A percentile compares a stretch with the other conserved stretches of the same genome.
phyloP scores from a whole-genome alignment of 2,113 vertebrate genomes.

The Catharus bicknelli region DNA sequence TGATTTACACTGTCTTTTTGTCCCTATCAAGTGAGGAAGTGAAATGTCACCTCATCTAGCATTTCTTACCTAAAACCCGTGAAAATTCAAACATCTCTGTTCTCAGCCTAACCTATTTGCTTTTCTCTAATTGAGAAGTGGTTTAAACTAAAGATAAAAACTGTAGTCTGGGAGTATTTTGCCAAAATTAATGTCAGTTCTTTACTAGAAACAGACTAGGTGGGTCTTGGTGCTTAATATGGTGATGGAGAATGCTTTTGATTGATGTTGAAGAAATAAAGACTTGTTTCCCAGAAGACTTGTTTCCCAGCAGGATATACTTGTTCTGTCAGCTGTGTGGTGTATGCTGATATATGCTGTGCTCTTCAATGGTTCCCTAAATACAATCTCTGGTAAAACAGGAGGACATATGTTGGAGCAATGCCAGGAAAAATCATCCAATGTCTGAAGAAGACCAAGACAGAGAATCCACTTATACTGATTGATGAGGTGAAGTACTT shows the following conservation, averaged over 20 bases:
- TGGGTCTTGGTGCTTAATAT: background rate
- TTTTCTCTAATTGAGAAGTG: background rate
- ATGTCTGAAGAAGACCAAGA: constrained; percentile 97
- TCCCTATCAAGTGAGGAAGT: background rate
- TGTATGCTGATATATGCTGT: background rate
- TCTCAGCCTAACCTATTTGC: background rate
- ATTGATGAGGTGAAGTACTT: constrained; percentile 88
- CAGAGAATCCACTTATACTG: constrained; percentile 92
- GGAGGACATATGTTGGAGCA: constrained; percentile 95
- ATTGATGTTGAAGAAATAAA: background rate
- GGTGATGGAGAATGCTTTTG: background rate
- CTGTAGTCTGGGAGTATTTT: background rate
- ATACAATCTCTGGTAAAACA: constrained; percentile 54
- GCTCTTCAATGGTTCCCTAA: background rate
- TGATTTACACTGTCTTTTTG: background rate
- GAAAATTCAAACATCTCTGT: background rate
- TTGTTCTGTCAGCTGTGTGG: background rate
- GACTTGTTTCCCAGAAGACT: background rate
- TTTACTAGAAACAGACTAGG: background rate
- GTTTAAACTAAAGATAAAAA: background rate
- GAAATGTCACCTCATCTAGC: background rate
- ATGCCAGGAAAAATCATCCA: constrained; percentile 99
- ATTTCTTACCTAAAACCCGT: background rate
- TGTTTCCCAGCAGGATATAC: background rate
- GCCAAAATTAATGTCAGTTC: background rate